Evolutionary conservation across 2,888 invertebrate species (phyloP), one percentile per base, ranked within the genome.

Genomic region (Clistopyga incitator): DNA sequence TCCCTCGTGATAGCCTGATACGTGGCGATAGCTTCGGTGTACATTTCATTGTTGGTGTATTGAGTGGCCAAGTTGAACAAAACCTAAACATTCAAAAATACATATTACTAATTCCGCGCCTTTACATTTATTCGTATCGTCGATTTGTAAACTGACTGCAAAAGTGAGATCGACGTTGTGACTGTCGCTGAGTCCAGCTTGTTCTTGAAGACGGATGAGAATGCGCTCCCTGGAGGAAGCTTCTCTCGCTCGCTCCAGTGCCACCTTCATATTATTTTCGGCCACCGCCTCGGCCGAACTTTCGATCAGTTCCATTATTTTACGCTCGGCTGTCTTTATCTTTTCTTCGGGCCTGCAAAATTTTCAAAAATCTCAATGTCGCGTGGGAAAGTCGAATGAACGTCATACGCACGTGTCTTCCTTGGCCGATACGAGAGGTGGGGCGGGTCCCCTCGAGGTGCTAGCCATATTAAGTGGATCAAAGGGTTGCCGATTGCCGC

Each of bases 91-190:
- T 68, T 54, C n/a, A 81, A 6, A 1, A 47, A 34, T 50, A 18
- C n/a, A n/a, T 67, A 56, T 42, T 47, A 50, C 6, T n/a, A 18
- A 3, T 50, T n/a, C n/a, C n/a, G n/a, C n/a, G n/a, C n/a, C 18
- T n/a, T 34, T 11, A 34, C 18, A 52, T 70, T 18, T 52, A 0
- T n/a, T 2, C 8, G 2, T 18, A 18, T 50, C 6, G 15, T 38
- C 29, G 18, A 25, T 75, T 10, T 11, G 23, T 38, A 38, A 42
- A 38, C 87, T 84, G 94, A 98, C 99, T 83, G 98, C 97, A 94
- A 98, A 99, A 0, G 99, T 99, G 38, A 99, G 95, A 91, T 99
- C 99, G 88, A 99, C 95, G 92, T 99, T 99, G 91, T 98, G 98
- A 79, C 96, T 96, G 85, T 99, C 98, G 65, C 97, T 97, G 85